Evolutionary conservation across 1,140 invertebrate genomes (phyloP).

Genomic region (Sitobion miscanthi): DNA sequence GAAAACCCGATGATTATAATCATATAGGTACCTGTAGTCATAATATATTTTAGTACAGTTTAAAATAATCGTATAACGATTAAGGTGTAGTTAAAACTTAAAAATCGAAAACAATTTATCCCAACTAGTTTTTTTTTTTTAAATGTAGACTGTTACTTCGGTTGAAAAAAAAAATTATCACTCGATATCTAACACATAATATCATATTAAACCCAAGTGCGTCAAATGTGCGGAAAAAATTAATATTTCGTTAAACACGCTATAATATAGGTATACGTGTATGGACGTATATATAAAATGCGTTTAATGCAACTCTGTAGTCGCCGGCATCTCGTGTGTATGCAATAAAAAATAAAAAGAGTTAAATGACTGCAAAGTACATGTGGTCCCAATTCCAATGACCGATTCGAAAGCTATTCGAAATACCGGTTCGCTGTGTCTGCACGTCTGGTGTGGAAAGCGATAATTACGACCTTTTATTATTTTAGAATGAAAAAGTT

Average conservation of each 20-base stretch:
- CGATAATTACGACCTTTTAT: constrained; percentile 27
- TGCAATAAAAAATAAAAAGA: constrained; percentile 17
- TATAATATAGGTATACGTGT: not conserved
- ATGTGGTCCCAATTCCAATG: constrained; percentile 39
- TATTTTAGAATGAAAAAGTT: not conserved
- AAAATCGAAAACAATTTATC: not conserved
- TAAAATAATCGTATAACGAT: not conserved
- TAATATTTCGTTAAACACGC: not conserved
- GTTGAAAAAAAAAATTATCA: not conserved
- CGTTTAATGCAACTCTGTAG: not conserved
- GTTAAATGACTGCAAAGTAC: not conserved
- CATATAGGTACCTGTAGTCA: not conserved
- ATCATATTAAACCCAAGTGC: not conserved
- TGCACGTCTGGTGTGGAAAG: not conserved
- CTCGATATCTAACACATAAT: not conserved
- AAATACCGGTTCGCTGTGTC: constrained; percentile 36
- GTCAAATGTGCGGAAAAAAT: not conserved
- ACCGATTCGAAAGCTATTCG: constrained; percentile 34
- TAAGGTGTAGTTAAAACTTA: not conserved
- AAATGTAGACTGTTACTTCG: not conserved
- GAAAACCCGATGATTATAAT: not conserved
- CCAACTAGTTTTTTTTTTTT: not conserved
- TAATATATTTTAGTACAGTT: not conserved
- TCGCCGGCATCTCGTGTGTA: not conserved
- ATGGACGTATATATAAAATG: not conserved